These are phyloP conservation scores for Scophthalmus maximus DNA, from an alignment of 2,113 vertebrate species.

Conservation along the genomic window DNA sequence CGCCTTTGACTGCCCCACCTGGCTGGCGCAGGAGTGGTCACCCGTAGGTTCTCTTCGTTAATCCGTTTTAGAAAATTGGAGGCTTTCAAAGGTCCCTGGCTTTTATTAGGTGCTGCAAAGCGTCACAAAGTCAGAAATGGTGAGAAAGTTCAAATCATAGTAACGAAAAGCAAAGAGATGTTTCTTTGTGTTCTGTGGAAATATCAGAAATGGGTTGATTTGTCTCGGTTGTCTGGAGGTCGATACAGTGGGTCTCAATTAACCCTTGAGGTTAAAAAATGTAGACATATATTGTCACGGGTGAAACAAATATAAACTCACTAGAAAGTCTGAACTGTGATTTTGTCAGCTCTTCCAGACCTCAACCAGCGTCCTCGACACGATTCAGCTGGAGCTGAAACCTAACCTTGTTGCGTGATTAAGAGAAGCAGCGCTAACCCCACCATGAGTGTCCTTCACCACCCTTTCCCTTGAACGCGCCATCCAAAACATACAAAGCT, in stretches of 20 bases:
- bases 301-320: too few relatives aligned
- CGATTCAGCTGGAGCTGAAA: conserved; percentile 21
- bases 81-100: too few relatives aligned
- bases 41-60: conserved; percentile 82
- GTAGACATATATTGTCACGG: too few relatives aligned
- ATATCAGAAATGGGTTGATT: too few relatives aligned
- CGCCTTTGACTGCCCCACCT: conserved; percentile 95
- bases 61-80: neutral
- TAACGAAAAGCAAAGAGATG: neutral
- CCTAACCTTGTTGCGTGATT: conserved; percentile 31
- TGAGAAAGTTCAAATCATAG: neutral
- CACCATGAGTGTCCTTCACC: conserved; percentile 2
- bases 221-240: conserved; percentile 24
- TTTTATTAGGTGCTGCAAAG: neutral
- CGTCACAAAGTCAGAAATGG: neutral
- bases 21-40: conserved; percentile 98
- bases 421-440: conserved; percentile 29
- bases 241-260: too few relatives aligned
- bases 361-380: conserved; percentile 9
- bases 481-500: conserved; percentile 48
- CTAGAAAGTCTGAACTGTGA: too few relatives aligned
- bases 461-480: conserved; percentile 15
- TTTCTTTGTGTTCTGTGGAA: neutral
- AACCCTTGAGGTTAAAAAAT: too few relatives aligned
- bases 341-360: too few relatives aligned